A percentile compares a stretch with the other conserved stretches of the same genome.
phyloP scores from a whole-genome alignment of 2,113 vertebrate genomes.

The Tupaia chinensis region DNA sequence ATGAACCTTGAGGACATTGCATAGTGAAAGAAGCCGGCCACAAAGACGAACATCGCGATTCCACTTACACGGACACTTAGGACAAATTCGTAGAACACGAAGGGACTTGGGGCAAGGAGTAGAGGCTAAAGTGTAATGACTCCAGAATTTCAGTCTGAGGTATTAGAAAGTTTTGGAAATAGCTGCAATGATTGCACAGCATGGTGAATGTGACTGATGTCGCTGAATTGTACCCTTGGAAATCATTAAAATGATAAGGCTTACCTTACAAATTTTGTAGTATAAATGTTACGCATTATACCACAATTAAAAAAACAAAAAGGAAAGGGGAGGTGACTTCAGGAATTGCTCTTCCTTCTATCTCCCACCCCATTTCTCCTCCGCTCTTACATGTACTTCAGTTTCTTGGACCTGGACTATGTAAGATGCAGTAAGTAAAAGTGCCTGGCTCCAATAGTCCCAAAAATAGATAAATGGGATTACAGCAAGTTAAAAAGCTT shows the following conservation, averaged over 20 bases:
- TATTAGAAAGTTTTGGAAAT: background rate
- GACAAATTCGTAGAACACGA: background rate
- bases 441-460: background rate
- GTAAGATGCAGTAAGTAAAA: accelerated
- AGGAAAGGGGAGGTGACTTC: background rate
- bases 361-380: accelerated
- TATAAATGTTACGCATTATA: background rate
- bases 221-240: background rate
- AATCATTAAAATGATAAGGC: background rate
- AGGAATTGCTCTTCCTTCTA: background rate
- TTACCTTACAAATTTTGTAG: background rate
- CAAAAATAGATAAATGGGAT: no score
- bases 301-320: background rate
- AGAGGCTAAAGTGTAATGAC: background rate
- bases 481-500: no score
- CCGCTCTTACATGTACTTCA: background rate
- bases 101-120: accelerated
- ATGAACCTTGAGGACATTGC: background rate
- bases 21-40: background rate
- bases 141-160: background rate
- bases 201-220: background rate
- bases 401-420: accelerated
- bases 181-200: background rate
- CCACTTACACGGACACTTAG: background rate
- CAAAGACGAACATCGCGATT: background rate